phyloP scores from a whole-genome alignment of 2,797 vertebrate genomes.

The Petrocephalus sullivani region DNA sequence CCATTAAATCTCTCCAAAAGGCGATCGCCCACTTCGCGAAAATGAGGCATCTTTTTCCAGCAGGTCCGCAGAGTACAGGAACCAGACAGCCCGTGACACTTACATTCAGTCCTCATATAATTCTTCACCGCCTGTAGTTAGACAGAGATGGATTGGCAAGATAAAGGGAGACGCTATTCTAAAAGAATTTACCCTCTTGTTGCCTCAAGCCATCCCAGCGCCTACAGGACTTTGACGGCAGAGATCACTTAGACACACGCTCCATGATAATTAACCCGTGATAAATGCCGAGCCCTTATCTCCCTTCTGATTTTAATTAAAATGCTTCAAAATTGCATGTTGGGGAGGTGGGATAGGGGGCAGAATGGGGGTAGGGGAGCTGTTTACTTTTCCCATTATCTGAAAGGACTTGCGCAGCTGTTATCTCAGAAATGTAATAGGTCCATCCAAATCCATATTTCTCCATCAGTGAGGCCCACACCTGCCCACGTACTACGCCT shows the following conservation, averaged over 20 bases:
- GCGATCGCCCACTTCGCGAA: conserved; percentile 88
- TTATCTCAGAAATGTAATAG: conserved; percentile 19
- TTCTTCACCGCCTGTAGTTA: conserved; percentile 81
- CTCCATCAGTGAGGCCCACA: conserved; percentile 21
- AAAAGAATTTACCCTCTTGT: conserved; percentile 66
- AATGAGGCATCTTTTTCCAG: conserved; percentile 97
- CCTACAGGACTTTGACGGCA: conserved; percentile 66
- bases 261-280: conserved; percentile 67
- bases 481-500: conserved; percentile 49
- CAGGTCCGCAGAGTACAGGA: conserved; percentile 93
- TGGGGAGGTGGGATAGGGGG: not conserved
- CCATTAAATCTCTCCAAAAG: conserved; percentile 92
- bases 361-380: not conserved
- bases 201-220: conserved; percentile 65
- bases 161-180: conserved; percentile 68
- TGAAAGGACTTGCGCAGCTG: conserved; percentile 8
- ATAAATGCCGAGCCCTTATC: conserved; percentile 45
- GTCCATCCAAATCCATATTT: conserved; percentile 30
- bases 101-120: conserved; percentile 94
- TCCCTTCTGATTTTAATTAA: conserved; percentile 37
- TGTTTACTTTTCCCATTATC: conserved; percentile 12
- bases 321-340: conserved; percentile 21
- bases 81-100: conserved; percentile 92
- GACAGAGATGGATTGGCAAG: conserved; percentile 62
- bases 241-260: conserved; percentile 62